Conservation (phyloP, 2,888 invertebrate genomes). For the Chromoteleia sp. region DNA sequence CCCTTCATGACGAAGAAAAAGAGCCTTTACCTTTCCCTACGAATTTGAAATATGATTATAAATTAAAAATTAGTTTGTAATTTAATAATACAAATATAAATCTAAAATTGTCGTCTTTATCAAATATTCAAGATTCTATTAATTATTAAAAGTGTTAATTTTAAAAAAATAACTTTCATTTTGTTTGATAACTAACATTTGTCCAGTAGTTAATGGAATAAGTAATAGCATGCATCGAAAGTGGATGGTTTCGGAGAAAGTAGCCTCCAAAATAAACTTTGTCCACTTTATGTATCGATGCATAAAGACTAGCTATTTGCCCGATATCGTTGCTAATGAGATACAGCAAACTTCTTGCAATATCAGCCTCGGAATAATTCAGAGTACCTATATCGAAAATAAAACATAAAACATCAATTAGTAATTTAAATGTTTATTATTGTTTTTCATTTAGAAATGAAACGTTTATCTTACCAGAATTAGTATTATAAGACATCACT, state of each 20-base stretch:
- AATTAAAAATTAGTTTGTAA: no score
- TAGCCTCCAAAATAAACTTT: constrained; percentile 90
- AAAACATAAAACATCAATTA: constrained; percentile 12
- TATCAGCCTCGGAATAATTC: constrained; percentile 86
- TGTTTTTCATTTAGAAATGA: background rate
- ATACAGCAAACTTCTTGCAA: constrained; percentile 88
- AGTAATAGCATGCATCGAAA: constrained; percentile 89
- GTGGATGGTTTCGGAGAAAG: constrained; percentile 89
- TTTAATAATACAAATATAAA: no score
- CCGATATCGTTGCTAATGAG: constrained; percentile 90
- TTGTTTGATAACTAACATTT: constrained; percentile 79
- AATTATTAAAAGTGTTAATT: no score
- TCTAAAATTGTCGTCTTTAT: no score
- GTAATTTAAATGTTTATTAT: background rate
- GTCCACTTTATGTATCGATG: constrained; percentile 87
- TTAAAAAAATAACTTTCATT: no score
- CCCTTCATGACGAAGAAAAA: constrained; percentile 90
- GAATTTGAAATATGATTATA: no score
- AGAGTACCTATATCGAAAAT: constrained; percentile 75
- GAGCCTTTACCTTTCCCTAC: constrained; percentile 87
- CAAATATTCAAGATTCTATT: no score
- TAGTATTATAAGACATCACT: constrained; percentile 81
- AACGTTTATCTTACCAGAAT: constrained; percentile 36
- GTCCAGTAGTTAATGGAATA: constrained; percentile 90
- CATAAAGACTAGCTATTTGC: constrained; percentile 89